Evolutionary conservation across 1,140 invertebrate genomes (phyloP).

Genomic region (Solenopsis invicta): DNA sequence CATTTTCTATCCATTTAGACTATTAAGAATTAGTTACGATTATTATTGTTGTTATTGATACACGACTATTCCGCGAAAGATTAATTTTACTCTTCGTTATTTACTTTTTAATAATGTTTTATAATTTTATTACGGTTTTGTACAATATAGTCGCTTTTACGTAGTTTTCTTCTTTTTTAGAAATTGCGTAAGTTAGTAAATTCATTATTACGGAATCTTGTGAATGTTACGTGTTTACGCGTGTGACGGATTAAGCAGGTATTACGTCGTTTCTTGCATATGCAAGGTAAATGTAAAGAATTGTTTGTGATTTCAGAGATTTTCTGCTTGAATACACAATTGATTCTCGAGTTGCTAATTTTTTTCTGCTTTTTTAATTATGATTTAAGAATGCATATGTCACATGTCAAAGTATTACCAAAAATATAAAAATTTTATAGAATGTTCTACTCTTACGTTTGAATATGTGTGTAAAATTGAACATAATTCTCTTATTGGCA

Average conservation of each 20-base stretch:
- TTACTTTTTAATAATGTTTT: neutral
- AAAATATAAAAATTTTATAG: too few relatives aligned
- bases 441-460: too few relatives aligned
- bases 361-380: conserved; percentile 13
- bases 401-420: too few relatives aligned
- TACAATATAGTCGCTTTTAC: neutral
- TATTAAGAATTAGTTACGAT: conserved; percentile 26
- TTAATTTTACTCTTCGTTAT: neutral
- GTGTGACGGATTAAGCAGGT: neutral
- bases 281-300: neutral
- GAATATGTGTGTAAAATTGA: too few relatives aligned
- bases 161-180: neutral
- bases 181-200: neutral
- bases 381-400: neutral
- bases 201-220: neutral
- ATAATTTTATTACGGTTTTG: neutral
- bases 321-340: neutral
- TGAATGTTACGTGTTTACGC: neutral
- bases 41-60: conserved; percentile 2
- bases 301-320: neutral
- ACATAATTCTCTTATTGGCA: too few relatives aligned
- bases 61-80: neutral
- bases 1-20: conserved; percentile 20
- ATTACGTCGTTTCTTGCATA: neutral
- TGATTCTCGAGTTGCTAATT: neutral